Evolutionary conservation across 2,888 invertebrate genomes (phyloP), one percentile per base, ranked within the genome.

Genomic region (Iselma pallidipennis): DNA sequence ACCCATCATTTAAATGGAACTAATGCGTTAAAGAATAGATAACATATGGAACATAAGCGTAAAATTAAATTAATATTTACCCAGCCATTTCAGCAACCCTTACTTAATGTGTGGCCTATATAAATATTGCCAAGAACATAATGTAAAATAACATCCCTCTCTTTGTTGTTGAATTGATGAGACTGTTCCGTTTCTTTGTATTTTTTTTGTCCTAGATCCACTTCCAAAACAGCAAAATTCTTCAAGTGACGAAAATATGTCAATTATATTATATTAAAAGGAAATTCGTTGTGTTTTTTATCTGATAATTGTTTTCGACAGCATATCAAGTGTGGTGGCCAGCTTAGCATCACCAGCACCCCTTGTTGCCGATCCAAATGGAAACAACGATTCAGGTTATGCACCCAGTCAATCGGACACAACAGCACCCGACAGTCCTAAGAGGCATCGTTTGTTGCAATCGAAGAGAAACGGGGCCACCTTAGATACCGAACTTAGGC

Each of bases 351-450:
- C 86, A 67, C 84, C 86, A 58, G 87, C 88, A 50, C 76, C 82
- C 16, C 76, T 87, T 49, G 21, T 21, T 10, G 85, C 86, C 51
- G 91, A 91, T 76, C 88, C 91, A 37, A 92, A 92, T 78, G 92
- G 92, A 69, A 92, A 92, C 85, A 91, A 92, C 81, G 92, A 92
- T 82, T 91, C 91, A 59, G 92, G 92, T 62, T 93, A 93, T 81
- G 91, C 89, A 60, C 77, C 81, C 55, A 81, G 81, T 71, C 81
- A 81, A 66, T 75, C 78, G 67, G 87, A 87, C 51, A 85, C 83
- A 9, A 81, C 82, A 65, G 80, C 82, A 21, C 68, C 71, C 61
- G 80, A 81, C 64, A 79, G 82, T 72, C 80, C 82, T 6, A 76
- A 74, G 65, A 67, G 67, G 37, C 72, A 74, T 59, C 55, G 57